These are phyloP conservation scores for Charanyca ferruginea DNA, from an alignment of 2,888 invertebrate species.

Conservation along the genomic window DNA sequence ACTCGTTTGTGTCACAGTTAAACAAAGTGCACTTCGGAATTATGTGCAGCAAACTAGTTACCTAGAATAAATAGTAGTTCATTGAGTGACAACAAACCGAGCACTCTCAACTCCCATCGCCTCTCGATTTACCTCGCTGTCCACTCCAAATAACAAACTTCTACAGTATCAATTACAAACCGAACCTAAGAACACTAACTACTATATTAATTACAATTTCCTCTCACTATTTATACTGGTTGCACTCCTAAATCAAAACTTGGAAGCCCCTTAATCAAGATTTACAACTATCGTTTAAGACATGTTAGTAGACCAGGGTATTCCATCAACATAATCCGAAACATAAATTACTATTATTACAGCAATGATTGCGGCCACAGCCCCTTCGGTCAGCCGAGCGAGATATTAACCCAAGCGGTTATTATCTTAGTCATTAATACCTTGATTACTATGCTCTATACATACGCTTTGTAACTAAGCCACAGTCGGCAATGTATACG, in stretches of 20 bases:
- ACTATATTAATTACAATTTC: slow-evolving; percentile 49
- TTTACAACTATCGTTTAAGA: slow-evolving; percentile 43
- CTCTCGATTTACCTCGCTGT: not conserved
- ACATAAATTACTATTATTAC: slow-evolving; percentile 71
- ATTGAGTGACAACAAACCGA: slow-evolving; percentile 16
- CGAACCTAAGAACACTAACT: slow-evolving; percentile 37
- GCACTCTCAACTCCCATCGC: slow-evolving; percentile 7
- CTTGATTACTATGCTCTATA: slow-evolving; percentile 62
- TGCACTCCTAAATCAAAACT: slow-evolving; percentile 53
- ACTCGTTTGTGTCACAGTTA: not conserved
- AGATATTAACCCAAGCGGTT: slow-evolving; percentile 62
- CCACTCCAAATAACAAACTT: slow-evolving; percentile 43
- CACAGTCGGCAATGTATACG: slow-evolving; percentile 29
- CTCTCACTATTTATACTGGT: slow-evolving; percentile 32
- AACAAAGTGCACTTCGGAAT: slow-evolving; percentile 10
- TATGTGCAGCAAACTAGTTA: slow-evolving; percentile 27
- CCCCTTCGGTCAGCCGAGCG: slow-evolving; percentile 57
- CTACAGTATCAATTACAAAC: slow-evolving; percentile 41
- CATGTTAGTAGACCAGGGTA: slow-evolving; percentile 49
- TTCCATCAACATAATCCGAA: slow-evolving; percentile 71
- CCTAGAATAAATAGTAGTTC: slow-evolving; percentile 29
- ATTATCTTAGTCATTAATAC: slow-evolving; percentile 68
- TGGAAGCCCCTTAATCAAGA: slow-evolving; percentile 60
- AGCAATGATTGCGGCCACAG: slow-evolving; percentile 50
- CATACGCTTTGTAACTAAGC: slow-evolving; percentile 33